Conservation (phyloP, 2,888 invertebrate species). For the Cremastinae sp. region DNA sequence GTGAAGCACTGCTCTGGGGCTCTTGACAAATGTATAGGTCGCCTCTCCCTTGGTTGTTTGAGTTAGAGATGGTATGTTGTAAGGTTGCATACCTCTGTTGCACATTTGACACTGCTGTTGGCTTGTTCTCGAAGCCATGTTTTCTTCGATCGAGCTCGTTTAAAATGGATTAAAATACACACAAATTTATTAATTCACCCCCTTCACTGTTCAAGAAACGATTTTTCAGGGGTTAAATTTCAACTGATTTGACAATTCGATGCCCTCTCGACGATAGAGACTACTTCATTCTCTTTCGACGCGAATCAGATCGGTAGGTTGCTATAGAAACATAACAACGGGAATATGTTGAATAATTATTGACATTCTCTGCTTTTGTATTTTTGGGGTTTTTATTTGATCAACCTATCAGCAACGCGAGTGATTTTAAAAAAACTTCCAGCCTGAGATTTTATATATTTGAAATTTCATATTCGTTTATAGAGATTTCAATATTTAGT, state of each 20-base stretch:
- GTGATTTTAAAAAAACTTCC: too few species aligned
- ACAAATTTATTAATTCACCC: conserved; percentile 25
- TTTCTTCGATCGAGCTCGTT: conserved; percentile 10
- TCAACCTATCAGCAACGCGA: too few species aligned
- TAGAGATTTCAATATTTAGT: too few species aligned
- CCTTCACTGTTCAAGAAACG: too few species aligned
- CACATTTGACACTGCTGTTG: conserved; percentile 76
- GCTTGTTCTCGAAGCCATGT: conserved; percentile 71
- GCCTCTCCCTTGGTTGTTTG: conserved; percentile 65
- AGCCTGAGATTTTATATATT: too few species aligned
- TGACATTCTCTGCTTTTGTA: conserved; percentile 44
- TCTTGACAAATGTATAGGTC: conserved; percentile 74
- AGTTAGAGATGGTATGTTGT: conserved; percentile 67
- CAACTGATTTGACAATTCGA: conserved; percentile 33
- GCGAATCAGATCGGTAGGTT: conserved; percentile 54
- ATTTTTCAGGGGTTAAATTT: too few species aligned
- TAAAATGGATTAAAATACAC: neutral
- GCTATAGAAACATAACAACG: conserved; percentile 62
- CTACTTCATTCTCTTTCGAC: conserved; percentile 46
- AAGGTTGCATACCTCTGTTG: conserved; percentile 71
- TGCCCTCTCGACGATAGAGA: conserved; percentile 3
- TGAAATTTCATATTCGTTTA: too few species aligned
- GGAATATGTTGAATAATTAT: conserved; percentile 36
- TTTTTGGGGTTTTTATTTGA: too few species aligned
- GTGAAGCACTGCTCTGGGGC: conserved; percentile 74